Evolutionary conservation across 2,113 vertebrate species (phyloP).

Genomic region (Hypanus sabinus): DNA sequence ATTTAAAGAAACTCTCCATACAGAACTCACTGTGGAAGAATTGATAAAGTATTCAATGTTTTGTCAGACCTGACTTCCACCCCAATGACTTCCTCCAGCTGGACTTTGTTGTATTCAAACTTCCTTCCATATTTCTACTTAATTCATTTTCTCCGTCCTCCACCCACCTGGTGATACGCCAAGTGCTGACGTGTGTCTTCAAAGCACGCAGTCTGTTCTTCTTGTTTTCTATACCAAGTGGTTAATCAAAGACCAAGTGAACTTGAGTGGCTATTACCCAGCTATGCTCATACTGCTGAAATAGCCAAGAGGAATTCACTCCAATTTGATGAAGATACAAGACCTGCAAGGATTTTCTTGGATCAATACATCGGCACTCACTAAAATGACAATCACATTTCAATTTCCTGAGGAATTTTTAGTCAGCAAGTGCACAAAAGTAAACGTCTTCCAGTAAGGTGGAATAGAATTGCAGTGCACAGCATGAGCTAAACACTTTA

Average conservation of each 20-base stretch:
- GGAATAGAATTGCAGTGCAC: no score
- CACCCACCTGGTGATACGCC: neutral
- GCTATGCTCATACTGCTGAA: neutral
- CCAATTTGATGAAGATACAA: neutral
- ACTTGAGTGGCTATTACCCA: neutral
- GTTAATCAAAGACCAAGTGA: neutral
- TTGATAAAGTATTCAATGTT: neutral
- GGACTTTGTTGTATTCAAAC: neutral
- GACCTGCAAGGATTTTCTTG: no score
- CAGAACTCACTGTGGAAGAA: no score
- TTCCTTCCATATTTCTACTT: neutral
- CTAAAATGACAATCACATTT: neutral
- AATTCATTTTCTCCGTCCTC: neutral
- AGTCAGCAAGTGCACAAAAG: neutral
- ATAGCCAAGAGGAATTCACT: neutral
- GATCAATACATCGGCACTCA: neutral
- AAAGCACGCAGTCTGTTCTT: neutral
- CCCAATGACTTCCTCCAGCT: neutral
- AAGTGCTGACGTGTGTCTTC: neutral
- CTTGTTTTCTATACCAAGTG: neutral
- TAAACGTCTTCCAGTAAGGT: neutral
- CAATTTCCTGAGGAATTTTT: neutral
- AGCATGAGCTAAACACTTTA: no score
- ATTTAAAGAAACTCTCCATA: constrained; percentile 4
- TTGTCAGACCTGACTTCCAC: neutral